Evolutionary conservation across 2,113 vertebrate genomes (phyloP).

Genomic region (Petrocephalus microphthalmus): DNA sequence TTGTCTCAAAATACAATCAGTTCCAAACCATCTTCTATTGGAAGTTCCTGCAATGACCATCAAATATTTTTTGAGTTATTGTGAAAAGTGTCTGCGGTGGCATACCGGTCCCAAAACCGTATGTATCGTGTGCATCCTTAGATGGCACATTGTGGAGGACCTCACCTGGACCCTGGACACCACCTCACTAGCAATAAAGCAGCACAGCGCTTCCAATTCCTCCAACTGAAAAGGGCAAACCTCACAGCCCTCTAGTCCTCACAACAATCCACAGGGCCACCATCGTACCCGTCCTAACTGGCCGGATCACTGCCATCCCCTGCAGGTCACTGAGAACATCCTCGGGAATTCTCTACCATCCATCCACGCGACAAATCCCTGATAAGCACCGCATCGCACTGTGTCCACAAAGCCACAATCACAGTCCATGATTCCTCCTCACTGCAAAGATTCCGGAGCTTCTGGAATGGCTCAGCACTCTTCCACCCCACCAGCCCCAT

Average conservation of each 20-base stretch:
- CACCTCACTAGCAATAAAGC: not conserved
- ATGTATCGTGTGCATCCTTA: not conserved
- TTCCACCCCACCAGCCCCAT: no score
- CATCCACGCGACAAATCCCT: not conserved
- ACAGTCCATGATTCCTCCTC: not conserved
- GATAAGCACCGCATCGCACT: not conserved
- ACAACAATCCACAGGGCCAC: no score
- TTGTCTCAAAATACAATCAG: not conserved
- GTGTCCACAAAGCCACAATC: not conserved
- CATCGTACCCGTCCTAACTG: not conserved
- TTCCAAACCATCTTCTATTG: not conserved
- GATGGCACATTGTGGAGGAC: not conserved
- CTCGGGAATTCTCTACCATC: not conserved
- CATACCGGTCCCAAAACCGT: not conserved
- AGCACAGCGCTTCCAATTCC: not conserved
- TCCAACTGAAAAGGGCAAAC: not conserved
- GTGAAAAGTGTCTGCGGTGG: not conserved
- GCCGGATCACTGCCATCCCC: not conserved
- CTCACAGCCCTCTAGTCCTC: no score
- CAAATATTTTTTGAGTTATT: not conserved
- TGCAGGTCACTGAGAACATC: not conserved
- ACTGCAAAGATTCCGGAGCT: not conserved
- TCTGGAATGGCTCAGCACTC: not conserved
- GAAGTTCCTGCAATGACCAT: not conserved
- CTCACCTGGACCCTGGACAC: not conserved